These are phyloP conservation scores for Polyergus mexicanus DNA, from an alignment of 1,140 invertebrate species.

Conservation along the genomic window DNA sequence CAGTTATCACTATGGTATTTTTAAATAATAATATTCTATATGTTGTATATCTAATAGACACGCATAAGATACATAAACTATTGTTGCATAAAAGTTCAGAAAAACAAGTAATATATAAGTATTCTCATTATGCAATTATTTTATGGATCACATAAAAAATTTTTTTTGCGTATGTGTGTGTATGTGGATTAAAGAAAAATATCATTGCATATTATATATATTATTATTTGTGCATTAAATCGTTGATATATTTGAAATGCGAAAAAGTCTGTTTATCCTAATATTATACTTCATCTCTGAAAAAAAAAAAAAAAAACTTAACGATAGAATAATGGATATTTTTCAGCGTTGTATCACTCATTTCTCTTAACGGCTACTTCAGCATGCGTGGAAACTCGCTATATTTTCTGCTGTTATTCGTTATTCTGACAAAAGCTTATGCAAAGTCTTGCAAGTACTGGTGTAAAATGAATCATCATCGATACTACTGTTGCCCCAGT, in stretches of 20 bases:
- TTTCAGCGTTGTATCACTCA: too few relatives aligned
- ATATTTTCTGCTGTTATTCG: constrained; percentile 6
- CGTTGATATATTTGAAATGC: not conserved
- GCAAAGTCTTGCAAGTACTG: constrained; percentile 75
- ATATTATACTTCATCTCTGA: too few relatives aligned
- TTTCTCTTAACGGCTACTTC: not conserved
- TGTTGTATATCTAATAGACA: too few relatives aligned
- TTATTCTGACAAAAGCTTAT: constrained; percentile 9
- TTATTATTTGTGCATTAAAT: not conserved
- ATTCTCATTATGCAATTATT: too few relatives aligned
- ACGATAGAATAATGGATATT: not conserved
- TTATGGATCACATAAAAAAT: too few relatives aligned
- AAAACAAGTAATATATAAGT: too few relatives aligned
- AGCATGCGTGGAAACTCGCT: constrained; percentile 38
- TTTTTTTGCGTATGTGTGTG: too few relatives aligned
- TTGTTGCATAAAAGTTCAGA: not conserved
- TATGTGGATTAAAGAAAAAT: too few relatives aligned
- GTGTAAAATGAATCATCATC: constrained; percentile 73
- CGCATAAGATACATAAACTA: not conserved
- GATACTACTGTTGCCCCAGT: constrained; percentile 77
- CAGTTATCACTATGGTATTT: not conserved
- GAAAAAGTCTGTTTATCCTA: not conserved
- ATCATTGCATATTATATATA: not conserved
- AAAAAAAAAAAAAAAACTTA: not conserved
- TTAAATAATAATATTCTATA: not conserved